These are phyloP conservation scores for Sphaeramia orbicularis DNA, from an alignment of 2,797 vertebrate species.

Conservation along the genomic window DNA sequence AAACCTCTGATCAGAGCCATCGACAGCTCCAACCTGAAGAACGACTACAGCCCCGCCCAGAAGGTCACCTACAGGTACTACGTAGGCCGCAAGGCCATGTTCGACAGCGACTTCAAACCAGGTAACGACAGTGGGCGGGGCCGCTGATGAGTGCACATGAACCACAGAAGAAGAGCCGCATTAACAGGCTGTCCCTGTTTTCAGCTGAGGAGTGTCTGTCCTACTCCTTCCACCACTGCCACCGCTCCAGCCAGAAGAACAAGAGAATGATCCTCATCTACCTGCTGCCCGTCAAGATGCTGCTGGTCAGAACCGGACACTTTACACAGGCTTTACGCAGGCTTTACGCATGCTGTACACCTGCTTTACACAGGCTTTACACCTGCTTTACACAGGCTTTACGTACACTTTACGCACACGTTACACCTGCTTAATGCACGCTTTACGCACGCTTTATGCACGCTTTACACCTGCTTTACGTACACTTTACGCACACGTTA, in stretches of 20 bases:
- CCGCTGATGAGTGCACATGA: too few species aligned
- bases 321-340: background rate
- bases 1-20: constrained; percentile 97
- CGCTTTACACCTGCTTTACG: background rate
- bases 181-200: background rate
- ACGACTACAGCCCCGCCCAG: constrained; percentile 94
- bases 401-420: background rate
- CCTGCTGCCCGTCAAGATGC: constrained; percentile 97
- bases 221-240: constrained; percentile 94
- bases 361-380: background rate
- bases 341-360: background rate
- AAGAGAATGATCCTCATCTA: constrained; percentile 98
- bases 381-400: background rate
- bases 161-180: background rate
- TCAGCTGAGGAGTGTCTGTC: constrained; percentile 95
- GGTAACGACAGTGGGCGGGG: constrained; percentile 72
- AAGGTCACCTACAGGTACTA: constrained; percentile 96
- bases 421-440: too few species aligned
- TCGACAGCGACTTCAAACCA: constrained; percentile 97
- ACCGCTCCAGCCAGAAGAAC: constrained; percentile 95
- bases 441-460: background rate
- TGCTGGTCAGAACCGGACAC: constrained; percentile 86
- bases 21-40: constrained; percentile 96
- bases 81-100: constrained; percentile 97
- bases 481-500: too few species aligned